Evolutionary conservation across 2,888 invertebrate species (phyloP).

Genomic region (Laothoe populi): DNA sequence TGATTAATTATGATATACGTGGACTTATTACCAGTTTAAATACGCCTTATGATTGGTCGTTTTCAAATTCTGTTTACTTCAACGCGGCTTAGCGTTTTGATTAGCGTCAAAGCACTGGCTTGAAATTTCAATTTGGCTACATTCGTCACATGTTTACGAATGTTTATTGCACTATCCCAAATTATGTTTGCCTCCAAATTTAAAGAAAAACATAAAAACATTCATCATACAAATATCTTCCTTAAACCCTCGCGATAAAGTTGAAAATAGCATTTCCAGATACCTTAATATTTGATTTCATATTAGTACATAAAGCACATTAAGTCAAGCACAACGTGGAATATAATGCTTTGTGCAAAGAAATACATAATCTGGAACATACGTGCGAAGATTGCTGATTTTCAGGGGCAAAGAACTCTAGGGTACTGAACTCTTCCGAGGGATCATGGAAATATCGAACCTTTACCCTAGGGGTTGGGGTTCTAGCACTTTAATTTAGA

Average conservation of each 20-base stretch:
- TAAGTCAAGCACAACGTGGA: slow-evolving; percentile 12
- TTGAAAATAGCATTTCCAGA: not conserved
- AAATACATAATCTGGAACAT: slow-evolving; percentile 15
- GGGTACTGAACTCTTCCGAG: not conserved
- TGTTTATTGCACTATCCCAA: no score
- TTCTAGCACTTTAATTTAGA: no score
- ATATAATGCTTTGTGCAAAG: not conserved
- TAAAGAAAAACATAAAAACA: no score
- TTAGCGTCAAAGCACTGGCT: no score
- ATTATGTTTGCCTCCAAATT: no score
- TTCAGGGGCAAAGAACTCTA: not conserved
- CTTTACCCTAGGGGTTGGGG: not conserved
- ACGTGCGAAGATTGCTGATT: slow-evolving; percentile 4
- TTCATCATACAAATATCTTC: not conserved
- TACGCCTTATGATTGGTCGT: no score
- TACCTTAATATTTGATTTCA: slow-evolving; percentile 7
- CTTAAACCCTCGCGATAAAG: not conserved
- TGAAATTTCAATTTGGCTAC: no score
- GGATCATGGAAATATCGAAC: not conserved
- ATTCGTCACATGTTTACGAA: no score
- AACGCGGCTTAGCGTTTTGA: no score
- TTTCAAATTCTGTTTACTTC: no score
- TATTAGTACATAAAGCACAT: slow-evolving; percentile 18
- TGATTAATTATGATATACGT: no score
- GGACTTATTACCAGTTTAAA: no score